Evolutionary conservation across 2,797 vertebrate species (phyloP).

Genomic region (Apogon talboti): DNA sequence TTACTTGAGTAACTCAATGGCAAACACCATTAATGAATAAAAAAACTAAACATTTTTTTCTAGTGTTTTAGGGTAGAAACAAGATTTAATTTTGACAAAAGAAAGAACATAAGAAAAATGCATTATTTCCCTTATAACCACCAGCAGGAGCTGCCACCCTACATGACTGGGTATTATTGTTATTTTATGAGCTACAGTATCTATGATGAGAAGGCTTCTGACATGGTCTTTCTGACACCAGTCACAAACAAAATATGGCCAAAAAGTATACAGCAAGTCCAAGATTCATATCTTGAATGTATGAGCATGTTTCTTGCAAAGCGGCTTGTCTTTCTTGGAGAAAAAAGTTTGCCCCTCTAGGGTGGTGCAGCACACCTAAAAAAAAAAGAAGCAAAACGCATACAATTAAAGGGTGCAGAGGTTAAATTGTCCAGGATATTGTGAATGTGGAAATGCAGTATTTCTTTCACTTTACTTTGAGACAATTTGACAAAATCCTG

Average conservation of each 20-base stretch:
- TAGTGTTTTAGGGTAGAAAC: too few relatives aligned
- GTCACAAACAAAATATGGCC: neutral
- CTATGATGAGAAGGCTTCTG: neutral
- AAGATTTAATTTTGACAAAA: too few relatives aligned
- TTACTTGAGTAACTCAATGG: too few relatives aligned
- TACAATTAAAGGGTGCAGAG: neutral
- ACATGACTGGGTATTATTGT: conserved; percentile 17
- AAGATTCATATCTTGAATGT: conserved; percentile 88
- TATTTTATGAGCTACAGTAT: conserved; percentile 14
- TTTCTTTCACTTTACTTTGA: too few relatives aligned
- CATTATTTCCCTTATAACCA: conserved; percentile 14
- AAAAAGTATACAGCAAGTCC: neutral
- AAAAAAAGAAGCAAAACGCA: conserved; percentile 24
- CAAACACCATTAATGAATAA: too few relatives aligned
- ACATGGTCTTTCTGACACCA: neutral
- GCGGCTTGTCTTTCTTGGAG: conserved; percentile 97
- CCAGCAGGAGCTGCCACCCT: neutral
- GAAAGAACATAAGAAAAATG: too few relatives aligned
- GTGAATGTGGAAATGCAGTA: too few relatives aligned
- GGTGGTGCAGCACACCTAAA: conserved; percentile 94
- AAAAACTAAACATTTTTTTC: too few relatives aligned
- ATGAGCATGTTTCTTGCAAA: conserved; percentile 98
- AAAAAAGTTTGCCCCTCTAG: conserved; percentile 96
- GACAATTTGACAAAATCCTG: too few relatives aligned
- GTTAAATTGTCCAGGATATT: neutral